Evolutionary conservation across 2,113 vertebrate species (phyloP), one percentile per base, ranked within the genome.

Genomic region (Cebidichthys violaceus): DNA sequence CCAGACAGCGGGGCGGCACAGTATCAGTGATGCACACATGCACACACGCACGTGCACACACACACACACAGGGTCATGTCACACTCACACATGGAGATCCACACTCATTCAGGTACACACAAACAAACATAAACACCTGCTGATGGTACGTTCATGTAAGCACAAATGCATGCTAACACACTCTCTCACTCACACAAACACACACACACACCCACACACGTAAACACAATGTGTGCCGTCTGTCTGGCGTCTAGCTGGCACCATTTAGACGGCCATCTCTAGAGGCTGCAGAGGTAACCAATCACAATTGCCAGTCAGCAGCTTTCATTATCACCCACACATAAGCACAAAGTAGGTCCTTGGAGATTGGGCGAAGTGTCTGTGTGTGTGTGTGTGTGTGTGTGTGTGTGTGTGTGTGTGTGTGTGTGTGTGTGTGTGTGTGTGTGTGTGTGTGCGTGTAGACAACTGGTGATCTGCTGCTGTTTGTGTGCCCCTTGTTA

Each of bases 181-280:
- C 50, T 17, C n/a, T 70, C 75, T 17, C n/a, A 75, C 75, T 17
- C 15, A 17, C 45, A 47, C 15, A 45, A 14, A 45, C 39, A 79
- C 59, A 57, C 69, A 24, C 75, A 60, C 69, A 65, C 57, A 73
- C 55, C 74, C 86, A 79, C 87, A 69, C 78, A 75, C 69, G 67
- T 1, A 60, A 14, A 81, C 76, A 83, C 83, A 76, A 24, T n/a
- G 54, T 29, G 71, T 59, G 70, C 79, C 52, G 89, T 66, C 87
- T 88, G 88, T 87, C 87, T 91, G 91, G 90, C 85, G 89, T 90
- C 90, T 83, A n/a, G 57, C 92, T 91, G 92, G 87, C 88, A 91
- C 90, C 91, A 52, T 85, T 83, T 45, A 86, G 91, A 74, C 85
- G 29, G 75, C 41, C 77, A 81, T 92, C 91, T 90, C 87, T 79